phyloP scores from a whole-genome alignment of 2,113 vertebrate species.

The Indri indri region DNA sequence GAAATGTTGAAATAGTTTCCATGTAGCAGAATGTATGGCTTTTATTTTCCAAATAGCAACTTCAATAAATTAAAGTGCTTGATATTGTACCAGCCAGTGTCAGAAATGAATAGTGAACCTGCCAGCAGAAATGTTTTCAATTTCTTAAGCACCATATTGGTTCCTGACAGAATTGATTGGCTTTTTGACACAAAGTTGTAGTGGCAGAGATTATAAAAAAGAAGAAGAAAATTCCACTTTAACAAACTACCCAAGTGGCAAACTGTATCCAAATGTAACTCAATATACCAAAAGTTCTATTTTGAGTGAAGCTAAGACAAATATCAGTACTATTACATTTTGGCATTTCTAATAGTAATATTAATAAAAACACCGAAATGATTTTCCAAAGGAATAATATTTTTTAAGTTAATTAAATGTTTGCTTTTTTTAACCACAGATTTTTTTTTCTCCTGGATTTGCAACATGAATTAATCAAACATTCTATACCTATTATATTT shows the following conservation, averaged over 20 bases:
- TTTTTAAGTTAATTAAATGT: neutral
- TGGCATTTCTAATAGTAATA: neutral
- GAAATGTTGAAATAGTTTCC: conserved; percentile 72
- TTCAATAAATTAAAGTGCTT: conserved; percentile 84
- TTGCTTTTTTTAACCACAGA: neutral
- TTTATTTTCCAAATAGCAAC: conserved; percentile 83
- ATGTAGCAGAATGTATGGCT: conserved; percentile 78
- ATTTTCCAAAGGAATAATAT: neutral
- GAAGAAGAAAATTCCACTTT: conserved; percentile 63
- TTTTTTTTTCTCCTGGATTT: conserved; percentile 10
- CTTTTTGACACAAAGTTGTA: conserved; percentile 78
- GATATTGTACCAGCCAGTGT: conserved; percentile 81
- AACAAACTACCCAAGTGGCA: conserved; percentile 58
- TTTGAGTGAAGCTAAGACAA: conserved; percentile 58
- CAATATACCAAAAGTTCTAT: conserved; percentile 61
- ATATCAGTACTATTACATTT: neutral
- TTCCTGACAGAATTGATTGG: conserved; percentile 79
- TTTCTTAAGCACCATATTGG: conserved; percentile 79
- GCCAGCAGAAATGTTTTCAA: conserved; percentile 82
- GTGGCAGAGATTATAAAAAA: conserved; percentile 63
- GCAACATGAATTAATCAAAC: neutral
- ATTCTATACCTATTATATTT: neutral
- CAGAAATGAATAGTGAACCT: conserved; percentile 83
- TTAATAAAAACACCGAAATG: neutral
- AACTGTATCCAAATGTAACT: conserved; percentile 61